Conservation (phyloP, 2,888 invertebrate species). For the Isoperla grammatica region DNA sequence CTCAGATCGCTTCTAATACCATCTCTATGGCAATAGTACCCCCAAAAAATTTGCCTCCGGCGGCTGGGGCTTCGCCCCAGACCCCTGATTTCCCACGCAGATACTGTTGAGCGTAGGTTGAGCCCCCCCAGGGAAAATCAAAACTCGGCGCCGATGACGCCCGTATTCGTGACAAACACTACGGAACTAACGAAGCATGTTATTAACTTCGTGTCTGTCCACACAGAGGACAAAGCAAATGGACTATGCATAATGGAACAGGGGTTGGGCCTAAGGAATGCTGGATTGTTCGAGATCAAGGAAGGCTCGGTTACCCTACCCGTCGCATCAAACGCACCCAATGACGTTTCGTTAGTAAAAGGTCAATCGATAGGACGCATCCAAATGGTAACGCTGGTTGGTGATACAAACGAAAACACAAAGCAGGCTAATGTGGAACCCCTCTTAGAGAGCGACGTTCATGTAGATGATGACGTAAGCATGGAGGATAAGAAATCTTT, state of each 20-base stretch:
- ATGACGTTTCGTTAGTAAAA: background rate
- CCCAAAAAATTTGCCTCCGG: too few species aligned
- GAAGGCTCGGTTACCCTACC: background rate
- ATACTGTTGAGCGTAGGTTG: too few species aligned
- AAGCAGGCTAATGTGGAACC: background rate
- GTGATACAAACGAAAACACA: background rate
- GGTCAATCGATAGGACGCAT: background rate
- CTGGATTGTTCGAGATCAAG: background rate
- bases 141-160: too few species aligned
- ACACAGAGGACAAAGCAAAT: background rate
- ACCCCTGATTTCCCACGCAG: too few species aligned
- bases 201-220: background rate
- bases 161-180: background rate
- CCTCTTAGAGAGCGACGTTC: background rate
- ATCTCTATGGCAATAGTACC: too few species aligned
- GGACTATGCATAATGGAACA: constrained; percentile 4
- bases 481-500: background rate
- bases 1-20: too few species aligned
- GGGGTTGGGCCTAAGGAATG: background rate
- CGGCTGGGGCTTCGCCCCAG: too few species aligned
- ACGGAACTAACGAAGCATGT: background rate
- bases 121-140: too few species aligned
- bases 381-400: background rate
- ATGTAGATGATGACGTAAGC: constrained; percentile 3
- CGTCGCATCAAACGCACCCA: background rate